Evolutionary conservation across 2,113 vertebrate species (phyloP), one percentile per base, ranked within the genome.

Genomic region (Tragelaphus scriptus): DNA sequence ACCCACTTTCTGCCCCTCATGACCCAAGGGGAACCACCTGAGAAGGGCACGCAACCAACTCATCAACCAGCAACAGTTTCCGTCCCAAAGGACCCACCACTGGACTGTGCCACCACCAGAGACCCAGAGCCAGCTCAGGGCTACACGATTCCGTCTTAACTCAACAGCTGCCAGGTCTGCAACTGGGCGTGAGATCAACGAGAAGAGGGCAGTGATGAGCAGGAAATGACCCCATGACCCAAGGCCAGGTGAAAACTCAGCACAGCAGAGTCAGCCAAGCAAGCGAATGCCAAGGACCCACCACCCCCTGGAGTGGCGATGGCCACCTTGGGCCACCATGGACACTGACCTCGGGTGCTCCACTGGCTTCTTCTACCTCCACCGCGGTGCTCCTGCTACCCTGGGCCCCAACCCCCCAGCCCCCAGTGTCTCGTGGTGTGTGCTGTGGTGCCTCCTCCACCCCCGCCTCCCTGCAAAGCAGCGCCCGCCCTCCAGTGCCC

Each of bases 321-420:
- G 61, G 92, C 84, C 95, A 12, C 90, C 63, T 6, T 40, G 95
- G 53, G 90, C 91, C 87, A 55, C 28, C 90, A 88, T 94, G 96
- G 97, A 98, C 94, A 98, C 98, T 97, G 93, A 98, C 97, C 98
- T 98, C 7, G 81, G 93, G 86, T 87, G 95, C 91, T 97, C 92
- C 96, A 49, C 65, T 25, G 96, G 92, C 92, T 59, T 91, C 97
- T 92, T 97, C 94, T 96, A 91, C 97, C 97, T 98, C 98, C 97
- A 30, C 75, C 21, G 81, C 36, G 96, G 97, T 93, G 97, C 88
- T 93, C 81, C 94, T 68, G 88, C 95, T 88, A 88, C 96, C 96
- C 91, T 36, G 59, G 55, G 51, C 68, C 88, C 88, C 53, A 7
- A 11, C 40, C 75, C 58, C 30, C 65, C 44, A 44, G 6, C 3